phyloP scores from a whole-genome alignment of 2,797 vertebrate species.

The Melanotaenia parkinsoni region DNA sequence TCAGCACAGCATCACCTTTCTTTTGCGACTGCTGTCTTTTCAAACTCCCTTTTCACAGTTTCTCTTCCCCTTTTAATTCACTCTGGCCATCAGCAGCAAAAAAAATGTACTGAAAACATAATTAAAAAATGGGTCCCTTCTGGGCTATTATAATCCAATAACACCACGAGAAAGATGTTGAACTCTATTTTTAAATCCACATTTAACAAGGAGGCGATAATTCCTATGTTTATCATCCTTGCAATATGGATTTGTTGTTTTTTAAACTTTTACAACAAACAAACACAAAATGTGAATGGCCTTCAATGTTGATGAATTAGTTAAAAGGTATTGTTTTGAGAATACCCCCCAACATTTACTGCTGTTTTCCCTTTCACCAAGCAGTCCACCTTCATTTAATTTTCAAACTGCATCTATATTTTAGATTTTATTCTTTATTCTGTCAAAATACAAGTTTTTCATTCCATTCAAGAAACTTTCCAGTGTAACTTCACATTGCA shows the following conservation, averaged over 20 bases:
- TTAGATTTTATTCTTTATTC: constrained; percentile 8
- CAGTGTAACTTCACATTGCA: constrained; percentile 7
- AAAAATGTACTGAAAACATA: constrained; percentile 26
- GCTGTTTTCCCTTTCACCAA: not conserved
- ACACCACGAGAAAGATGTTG: not conserved
- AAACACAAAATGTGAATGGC: not conserved
- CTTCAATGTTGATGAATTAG: constrained; percentile 37
- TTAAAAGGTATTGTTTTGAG: constrained; percentile 32
- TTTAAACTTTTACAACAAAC: constrained; percentile 15
- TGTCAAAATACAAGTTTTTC: not conserved
- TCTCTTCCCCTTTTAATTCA: constrained; percentile 24
- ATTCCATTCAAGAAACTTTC: constrained; percentile 29
- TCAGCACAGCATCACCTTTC: constrained; percentile 51
- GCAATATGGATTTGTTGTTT: not conserved
- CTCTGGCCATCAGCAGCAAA: constrained; percentile 31
- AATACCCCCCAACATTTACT: constrained; percentile 29
- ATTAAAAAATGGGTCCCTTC: constrained; percentile 27
- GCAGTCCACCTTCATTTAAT: constrained; percentile 40
- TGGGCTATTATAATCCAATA: constrained; percentile 26
- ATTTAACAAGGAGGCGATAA: not conserved
- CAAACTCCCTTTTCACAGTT: constrained; percentile 30
- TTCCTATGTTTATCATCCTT: not conserved
- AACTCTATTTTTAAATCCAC: not conserved
- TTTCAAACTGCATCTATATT: constrained; percentile 23
- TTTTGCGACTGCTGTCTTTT: constrained; percentile 44